Conservation (phyloP, 2,888 invertebrate genomes). For the Balanococcus diminutus region DNA sequence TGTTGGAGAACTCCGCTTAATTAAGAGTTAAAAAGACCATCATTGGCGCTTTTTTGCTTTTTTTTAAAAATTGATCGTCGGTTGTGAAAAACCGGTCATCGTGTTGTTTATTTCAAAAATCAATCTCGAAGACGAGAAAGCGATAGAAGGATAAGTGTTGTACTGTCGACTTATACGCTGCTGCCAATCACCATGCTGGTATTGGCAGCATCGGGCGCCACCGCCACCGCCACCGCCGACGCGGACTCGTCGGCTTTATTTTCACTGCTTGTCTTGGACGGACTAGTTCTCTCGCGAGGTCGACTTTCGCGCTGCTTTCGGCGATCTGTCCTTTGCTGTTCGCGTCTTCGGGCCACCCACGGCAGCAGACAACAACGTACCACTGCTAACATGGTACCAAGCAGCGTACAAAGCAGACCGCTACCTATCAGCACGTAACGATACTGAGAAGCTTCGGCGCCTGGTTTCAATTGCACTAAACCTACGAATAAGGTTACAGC, state of each 20-base stretch:
- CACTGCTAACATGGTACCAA: conserved; percentile 70
- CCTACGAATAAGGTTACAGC: conserved; percentile 77
- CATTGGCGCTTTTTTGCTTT: background rate
- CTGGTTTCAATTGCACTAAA: conserved; percentile 76
- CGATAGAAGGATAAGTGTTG: too few relatives aligned
- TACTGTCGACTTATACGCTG: conserved; percentile 37
- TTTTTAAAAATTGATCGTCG: too few relatives aligned
- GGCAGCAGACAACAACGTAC: conserved; percentile 71
- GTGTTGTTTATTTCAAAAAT: too few relatives aligned
- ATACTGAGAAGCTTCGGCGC: conserved; percentile 77
- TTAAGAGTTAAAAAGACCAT: background rate
- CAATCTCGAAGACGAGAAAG: too few relatives aligned
- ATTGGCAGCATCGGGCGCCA: background rate
- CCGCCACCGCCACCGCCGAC: background rate
- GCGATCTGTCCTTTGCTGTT: conserved; percentile 48
- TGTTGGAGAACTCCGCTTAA: background rate
- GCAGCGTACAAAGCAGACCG: conserved; percentile 69
- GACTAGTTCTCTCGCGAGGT: conserved; percentile 1
- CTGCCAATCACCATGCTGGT: conserved; percentile 15
- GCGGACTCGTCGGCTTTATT: background rate
- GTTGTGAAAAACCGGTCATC: too few relatives aligned
- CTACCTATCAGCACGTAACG: conserved; percentile 72
- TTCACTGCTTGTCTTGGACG: background rate
- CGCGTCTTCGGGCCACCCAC: conserved; percentile 57
- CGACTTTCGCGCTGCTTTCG: conserved; percentile 47